A percentile compares a stretch with the other conserved stretches of the same genome.
Evolutionary conservation across 2,797 vertebrate species (phyloP).

Genomic region (Thunnus albacares): DNA sequence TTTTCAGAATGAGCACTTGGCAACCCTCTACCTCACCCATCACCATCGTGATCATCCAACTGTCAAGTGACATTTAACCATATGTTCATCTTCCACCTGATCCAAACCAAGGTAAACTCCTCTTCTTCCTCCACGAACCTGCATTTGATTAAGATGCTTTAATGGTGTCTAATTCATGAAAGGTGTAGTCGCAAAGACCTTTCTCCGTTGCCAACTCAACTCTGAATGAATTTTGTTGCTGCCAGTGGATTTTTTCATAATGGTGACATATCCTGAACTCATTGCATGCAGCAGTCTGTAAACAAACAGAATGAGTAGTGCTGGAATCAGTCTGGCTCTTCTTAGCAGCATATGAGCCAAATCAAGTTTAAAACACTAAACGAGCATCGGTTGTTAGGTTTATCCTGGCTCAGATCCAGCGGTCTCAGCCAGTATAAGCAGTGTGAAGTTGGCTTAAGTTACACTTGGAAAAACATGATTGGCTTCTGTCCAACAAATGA

Average conservation of each 20-base stretch:
- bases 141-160: background rate
- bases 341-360: conserved; percentile 19
- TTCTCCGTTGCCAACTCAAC: background rate
- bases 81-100: too few species aligned
- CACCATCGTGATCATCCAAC: background rate
- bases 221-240: background rate
- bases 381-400: conserved; percentile 43
- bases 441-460: conserved; percentile 56
- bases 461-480: conserved; percentile 53
- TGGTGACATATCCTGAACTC: background rate
- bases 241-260: background rate
- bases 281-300: background rate
- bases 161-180: too few species aligned
- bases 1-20: background rate
- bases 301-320: background rate
- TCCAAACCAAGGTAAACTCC: background rate
- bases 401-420: conserved; percentile 60
- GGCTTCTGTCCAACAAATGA: conserved; percentile 58
- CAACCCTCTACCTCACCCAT: background rate
- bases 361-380: conserved; percentile 52
- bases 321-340: conserved; percentile 11
- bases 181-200: background rate
- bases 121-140: background rate
- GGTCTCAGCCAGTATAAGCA: conserved; percentile 40
- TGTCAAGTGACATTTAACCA: background rate